Evolutionary conservation across 2,888 invertebrate species (phyloP), one percentile per base, ranked within the genome.

Genomic region (Crepidodera aurea): DNA sequence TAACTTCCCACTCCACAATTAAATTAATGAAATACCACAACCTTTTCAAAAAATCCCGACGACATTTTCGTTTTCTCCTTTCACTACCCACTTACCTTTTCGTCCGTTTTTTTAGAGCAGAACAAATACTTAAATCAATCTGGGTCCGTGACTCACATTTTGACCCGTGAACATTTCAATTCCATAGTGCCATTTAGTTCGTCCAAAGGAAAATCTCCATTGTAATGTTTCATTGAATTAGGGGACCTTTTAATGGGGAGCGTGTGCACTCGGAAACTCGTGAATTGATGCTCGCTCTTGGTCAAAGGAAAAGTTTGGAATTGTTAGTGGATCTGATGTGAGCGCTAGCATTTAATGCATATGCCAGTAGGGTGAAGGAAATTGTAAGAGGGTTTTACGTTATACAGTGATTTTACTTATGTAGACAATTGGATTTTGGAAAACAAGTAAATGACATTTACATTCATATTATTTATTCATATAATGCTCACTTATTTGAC

Each of bases 201-300:
- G 18, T 19, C 44, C 15, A 44, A 55, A 44, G 55, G 44, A 55
- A 55, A 55, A 55, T 55, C 44, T 55, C 55, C 55, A 55, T 55
- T 55, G 55, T 55, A 55, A 55, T 55, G 55, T 55, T 42, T 44
- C 55, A 55, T 55, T 44, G 44, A 55, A 55, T 55, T 55, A 55
- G 16, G 55, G 44, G 19, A 5, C 44, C 15, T 39, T 53, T 25
- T 53, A 53, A 53, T 53, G 37, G 53, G 15, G 22, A 10, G 27
- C 15, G 42, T 40, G 54, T 29, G 42, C 44, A 32, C 55, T 44
- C 42, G 42, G 32, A 55, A 42, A 54, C 29, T 29, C 27, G 12
- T 32, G 27, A 40, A 29, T 55, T 29, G 25, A 53, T 42, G 18
- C 42, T 40, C 40, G 40, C 40, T 13, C 16, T 15, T 15, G 48